Conservation (phyloP, 1,140 invertebrate species). For the Drosophila carrolli region DNA sequence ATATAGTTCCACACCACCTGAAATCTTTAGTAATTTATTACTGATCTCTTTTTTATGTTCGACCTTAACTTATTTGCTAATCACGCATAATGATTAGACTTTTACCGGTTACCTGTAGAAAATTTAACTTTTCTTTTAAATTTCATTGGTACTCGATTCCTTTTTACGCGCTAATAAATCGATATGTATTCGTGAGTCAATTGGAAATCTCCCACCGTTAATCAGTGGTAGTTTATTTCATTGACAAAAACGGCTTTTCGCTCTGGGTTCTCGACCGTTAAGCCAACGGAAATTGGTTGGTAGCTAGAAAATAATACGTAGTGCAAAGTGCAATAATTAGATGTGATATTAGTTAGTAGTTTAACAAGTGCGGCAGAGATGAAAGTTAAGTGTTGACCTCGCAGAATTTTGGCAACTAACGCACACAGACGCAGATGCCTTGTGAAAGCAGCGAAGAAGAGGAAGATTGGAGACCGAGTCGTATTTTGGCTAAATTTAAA, state of each 20-base stretch:
- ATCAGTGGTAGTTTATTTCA: not conserved
- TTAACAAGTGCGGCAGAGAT: not conserved
- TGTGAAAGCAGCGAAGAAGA: conserved; percentile 51
- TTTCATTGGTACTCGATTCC: too few relatives aligned
- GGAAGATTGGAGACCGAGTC: conserved; percentile 12
- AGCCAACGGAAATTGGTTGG: conserved; percentile 1
- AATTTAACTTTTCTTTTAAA: not conserved
- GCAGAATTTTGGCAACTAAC: conserved; percentile 30
- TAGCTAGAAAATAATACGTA: not conserved
- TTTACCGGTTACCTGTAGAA: too few relatives aligned
- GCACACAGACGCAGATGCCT: conserved; percentile 12
- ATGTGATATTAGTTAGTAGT: conserved; percentile 35
- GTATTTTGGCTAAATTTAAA: conserved; percentile 29
- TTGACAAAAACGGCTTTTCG: conserved; percentile 7
- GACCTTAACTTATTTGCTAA: too few relatives aligned
- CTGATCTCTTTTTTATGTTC: too few relatives aligned
- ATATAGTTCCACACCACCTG: too few relatives aligned
- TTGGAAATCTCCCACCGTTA: not conserved
- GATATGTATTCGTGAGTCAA: not conserved
- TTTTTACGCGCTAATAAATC: not conserved
- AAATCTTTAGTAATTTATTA: too few relatives aligned
- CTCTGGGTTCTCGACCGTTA: not conserved
- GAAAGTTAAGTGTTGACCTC: conserved; percentile 25
- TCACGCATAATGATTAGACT: too few relatives aligned
- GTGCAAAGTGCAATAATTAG: conserved; percentile 28